phyloP scores from a whole-genome alignment of 2,113 vertebrate genomes.

The Elephantulus edwardii region DNA sequence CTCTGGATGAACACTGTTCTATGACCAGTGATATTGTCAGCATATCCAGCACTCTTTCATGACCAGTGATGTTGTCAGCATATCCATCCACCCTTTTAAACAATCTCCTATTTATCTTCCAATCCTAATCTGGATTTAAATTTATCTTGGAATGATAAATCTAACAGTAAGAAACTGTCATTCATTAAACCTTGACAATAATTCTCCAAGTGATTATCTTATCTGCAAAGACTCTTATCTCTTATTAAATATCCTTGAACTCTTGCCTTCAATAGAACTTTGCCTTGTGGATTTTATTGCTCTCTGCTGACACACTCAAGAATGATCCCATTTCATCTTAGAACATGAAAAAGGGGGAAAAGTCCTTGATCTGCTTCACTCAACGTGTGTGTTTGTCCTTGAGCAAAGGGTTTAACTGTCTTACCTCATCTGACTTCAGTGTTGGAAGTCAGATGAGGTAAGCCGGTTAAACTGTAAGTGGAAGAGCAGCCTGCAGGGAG shows the following conservation, averaged over 20 bases:
- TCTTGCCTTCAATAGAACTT: conserved; percentile 17
- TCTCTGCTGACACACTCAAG: conserved; percentile 8
- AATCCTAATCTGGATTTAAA: neutral
- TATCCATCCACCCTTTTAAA: neutral
- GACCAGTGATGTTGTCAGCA: neutral
- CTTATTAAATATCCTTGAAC: conserved; percentile 27
- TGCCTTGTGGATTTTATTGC: neutral
- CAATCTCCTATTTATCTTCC: neutral
- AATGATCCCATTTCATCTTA: conserved; percentile 40
- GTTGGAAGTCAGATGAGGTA: no score
- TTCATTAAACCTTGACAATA: neutral
- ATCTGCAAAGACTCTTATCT: neutral
- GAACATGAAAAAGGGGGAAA: neutral
- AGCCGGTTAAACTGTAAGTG: no score
- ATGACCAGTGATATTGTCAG: neutral
- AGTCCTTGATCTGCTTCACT: neutral
- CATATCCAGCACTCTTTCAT: neutral
- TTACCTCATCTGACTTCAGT: conserved; percentile 10
- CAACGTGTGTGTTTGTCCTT: conserved; percentile 7
- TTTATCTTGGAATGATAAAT: conserved; percentile 4
- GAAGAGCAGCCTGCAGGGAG: no score
- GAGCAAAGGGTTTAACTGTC: conserved; percentile 4
- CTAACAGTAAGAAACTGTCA: neutral
- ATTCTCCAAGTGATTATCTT: conserved; percentile 27
- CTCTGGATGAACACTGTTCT: neutral